Evolutionary conservation across 2,113 vertebrate species (phyloP).

Genomic region (Thunnus maccoyii): DNA sequence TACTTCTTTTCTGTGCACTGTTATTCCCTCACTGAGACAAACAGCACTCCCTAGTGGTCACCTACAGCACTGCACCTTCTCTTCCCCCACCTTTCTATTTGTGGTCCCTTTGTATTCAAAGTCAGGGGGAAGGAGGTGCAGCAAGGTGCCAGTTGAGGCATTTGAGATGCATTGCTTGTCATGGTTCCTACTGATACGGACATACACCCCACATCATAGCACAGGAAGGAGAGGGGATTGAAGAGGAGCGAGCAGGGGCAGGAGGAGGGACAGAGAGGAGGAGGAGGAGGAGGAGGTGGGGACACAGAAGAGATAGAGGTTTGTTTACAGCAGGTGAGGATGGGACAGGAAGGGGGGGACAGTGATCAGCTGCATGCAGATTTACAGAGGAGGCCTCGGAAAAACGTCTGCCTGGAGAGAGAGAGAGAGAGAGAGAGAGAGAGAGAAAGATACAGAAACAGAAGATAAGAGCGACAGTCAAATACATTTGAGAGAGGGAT

Average conservation of each 20-base stretch:
- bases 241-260: slow-evolving; percentile 41
- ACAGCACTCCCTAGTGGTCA: slow-evolving; percentile 67
- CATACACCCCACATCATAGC: slow-evolving; percentile 40
- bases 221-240: slow-evolving; percentile 27
- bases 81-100: slow-evolving; percentile 12
- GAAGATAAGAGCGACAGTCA: slow-evolving; percentile 44
- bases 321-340: slow-evolving; percentile 57
- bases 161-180: slow-evolving; percentile 59
- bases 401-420: slow-evolving; percentile 64
- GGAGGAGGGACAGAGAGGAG: slow-evolving; percentile 19
- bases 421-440: slow-evolving; percentile 45
- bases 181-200: slow-evolving; percentile 52
- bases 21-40: slow-evolving; percentile 31
- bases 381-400: slow-evolving; percentile 67
- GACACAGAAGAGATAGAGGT: slow-evolving; percentile 38
- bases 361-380: slow-evolving; percentile 77
- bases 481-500: slow-evolving; percentile 33
- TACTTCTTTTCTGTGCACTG: slow-evolving; percentile 11
- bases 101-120: slow-evolving; percentile 40
- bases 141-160: slow-evolving; percentile 55
- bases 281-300: slow-evolving; percentile 25
- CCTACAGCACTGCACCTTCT: slow-evolving; percentile 33
- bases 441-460: slow-evolving; percentile 28
- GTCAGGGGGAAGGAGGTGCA: slow-evolving; percentile 29
- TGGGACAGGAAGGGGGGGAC: slow-evolving; percentile 39